phyloP scores from a whole-genome alignment of 2,113 vertebrate species.

The Anas platyrhynchos region DNA sequence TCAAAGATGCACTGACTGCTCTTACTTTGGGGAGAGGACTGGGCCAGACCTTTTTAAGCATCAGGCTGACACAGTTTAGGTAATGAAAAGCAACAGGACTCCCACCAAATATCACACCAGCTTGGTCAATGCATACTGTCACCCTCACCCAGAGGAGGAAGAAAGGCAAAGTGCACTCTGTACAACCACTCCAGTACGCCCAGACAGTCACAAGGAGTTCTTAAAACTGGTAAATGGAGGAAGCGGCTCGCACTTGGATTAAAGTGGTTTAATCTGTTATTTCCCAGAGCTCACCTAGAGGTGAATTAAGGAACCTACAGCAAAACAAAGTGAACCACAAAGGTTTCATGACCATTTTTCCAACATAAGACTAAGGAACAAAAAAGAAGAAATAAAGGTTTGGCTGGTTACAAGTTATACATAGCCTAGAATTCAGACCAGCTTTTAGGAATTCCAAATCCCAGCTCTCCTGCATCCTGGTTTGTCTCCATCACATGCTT shows the following conservation, averaged over 20 bases:
- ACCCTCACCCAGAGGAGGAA: not conserved
- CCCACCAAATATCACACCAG: not conserved
- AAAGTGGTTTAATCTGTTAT: not conserved
- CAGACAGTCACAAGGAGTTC: not conserved
- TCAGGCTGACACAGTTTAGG: not conserved
- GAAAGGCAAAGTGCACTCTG: not conserved
- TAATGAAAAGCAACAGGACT: not conserved
- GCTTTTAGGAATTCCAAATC: not conserved
- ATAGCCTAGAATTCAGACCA: not conserved
- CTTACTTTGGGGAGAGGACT: not conserved
- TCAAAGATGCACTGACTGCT: not conserved
- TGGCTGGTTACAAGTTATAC: not conserved
- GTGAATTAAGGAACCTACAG: not conserved
- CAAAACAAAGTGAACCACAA: accelerated
- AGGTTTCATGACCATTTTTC: accelerated
- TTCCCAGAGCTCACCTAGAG: not conserved
- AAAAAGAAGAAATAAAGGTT: not conserved
- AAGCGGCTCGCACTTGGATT: not conserved
- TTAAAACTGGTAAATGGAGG: not conserved
- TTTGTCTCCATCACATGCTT: not conserved
- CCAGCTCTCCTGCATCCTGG: not conserved
- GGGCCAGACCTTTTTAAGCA: not conserved
- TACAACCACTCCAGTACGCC: not conserved
- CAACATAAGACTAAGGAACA: not conserved
- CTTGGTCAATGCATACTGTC: not conserved